Base-by-base conservation (phyloP, 1,140 invertebrate species). In the Hyposmocoma kahamanoa region DNA sequence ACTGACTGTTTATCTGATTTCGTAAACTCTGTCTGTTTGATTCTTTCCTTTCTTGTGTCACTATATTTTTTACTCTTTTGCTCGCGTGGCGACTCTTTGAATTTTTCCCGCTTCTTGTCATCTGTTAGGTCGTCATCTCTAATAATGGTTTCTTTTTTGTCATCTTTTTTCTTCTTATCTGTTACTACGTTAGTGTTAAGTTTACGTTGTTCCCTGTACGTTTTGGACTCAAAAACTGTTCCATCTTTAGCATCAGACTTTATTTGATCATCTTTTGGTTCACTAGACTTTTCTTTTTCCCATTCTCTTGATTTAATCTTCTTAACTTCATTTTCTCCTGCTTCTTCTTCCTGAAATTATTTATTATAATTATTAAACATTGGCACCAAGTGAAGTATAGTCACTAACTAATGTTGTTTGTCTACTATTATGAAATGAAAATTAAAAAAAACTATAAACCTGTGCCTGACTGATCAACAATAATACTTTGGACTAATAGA, bases 11-110 rank as follows among this genome's bases (percentile, higher is more conserved):
- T 81, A 8, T 83, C 78, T n/a, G 66, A 62, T 54, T 80, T 82
- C 5, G 47, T 50, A 55, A 50, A 50, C 26, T 85, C 82, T 44
- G 30, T 60, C 36, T 71, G 61, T 52, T 77, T 81, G 8, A 77
- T 56, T 57, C 81, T 83, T 41, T 86, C 85, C 53, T 81, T 86
- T 55, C 78, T 83, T 11, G 75, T 78, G 43, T 87, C 84, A 59
- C 79, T 84, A 47, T 86, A 87, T 46, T 86, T 86, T 60, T 87
- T 87, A 64, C 73, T 87, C 57, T 81, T 87, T 30, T 67, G 63
- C 56, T 87, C 84, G 26, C 73, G 72, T 8, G 75, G 74, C 22
- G 69, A 67, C 38, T 86, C 85, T 50, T 75, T 81, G 41, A 68
- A 50, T 49, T 82, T 80, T 22, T 86, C 83, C 46, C 65, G 61